Percentiles rank a stretch among this genome's conserved stretches.
These are phyloP conservation scores for Rousettus madagascariensis DNA, from an alignment of 2,797 vertebrate genomes.

Conservation along the genomic window DNA sequence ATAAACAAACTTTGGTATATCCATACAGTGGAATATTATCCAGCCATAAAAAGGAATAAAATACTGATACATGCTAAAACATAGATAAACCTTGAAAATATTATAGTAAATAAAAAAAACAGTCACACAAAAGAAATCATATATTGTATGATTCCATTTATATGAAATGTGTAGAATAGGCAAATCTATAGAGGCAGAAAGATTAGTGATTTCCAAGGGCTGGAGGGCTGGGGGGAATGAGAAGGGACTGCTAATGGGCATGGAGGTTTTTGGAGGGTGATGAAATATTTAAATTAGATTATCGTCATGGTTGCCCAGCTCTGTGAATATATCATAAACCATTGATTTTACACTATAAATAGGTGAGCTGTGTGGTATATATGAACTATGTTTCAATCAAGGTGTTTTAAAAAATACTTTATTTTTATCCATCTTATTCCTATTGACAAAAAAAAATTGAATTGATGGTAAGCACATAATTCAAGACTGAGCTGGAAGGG, in stretches of 20 bases:
- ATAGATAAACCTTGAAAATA: neutral
- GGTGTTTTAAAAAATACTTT: neutral
- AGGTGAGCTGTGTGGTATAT: neutral
- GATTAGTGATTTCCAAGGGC: neutral
- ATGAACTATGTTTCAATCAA: constrained; percentile 2
- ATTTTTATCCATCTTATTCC: neutral
- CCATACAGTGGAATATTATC: neutral
- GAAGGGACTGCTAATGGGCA: neutral
- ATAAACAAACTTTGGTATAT: neutral
- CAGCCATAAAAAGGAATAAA: neutral
- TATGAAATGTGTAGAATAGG: constrained; percentile 23
- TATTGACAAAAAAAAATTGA: neutral
- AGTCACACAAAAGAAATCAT: neutral
- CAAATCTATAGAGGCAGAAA: neutral
- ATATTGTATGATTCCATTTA: neutral
- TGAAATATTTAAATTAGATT: constrained; percentile 40
- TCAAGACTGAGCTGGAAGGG: neutral
- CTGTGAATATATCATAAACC: neutral
- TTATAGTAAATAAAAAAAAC: neutral
- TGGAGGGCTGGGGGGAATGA: neutral
- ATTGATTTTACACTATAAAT: constrained; percentile 12
- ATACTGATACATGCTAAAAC: neutral
- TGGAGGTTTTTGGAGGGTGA: neutral
- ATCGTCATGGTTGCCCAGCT: neutral
- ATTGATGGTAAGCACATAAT: neutral